These are phyloP conservation scores for Malacoraja senta DNA, from an alignment of 2,797 vertebrate species.

Conservation along the genomic window DNA sequence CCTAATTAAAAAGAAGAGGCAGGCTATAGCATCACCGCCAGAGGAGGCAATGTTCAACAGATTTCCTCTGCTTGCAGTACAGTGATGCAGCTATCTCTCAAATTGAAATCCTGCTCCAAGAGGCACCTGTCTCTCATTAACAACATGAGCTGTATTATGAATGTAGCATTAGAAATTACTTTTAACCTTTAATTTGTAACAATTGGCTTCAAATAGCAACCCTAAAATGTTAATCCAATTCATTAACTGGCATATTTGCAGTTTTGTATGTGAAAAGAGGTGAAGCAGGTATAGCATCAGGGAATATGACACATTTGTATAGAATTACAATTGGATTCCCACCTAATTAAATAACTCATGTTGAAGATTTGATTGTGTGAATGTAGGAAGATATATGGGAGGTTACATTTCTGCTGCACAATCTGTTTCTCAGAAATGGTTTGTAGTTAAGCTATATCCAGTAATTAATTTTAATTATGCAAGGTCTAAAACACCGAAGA, in stretches of 20 bases:
- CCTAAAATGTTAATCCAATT: slow-evolving; percentile 22
- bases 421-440: not conserved
- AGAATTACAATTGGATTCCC: slow-evolving; percentile 34
- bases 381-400: slow-evolving; percentile 17
- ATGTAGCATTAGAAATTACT: not conserved
- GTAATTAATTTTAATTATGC: slow-evolving; percentile 64
- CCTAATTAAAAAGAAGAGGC: no score
- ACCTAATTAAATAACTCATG: slow-evolving; percentile 34
- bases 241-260: slow-evolving; percentile 22
- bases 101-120: not conserved
- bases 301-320: not conserved
- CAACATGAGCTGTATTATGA: not conserved
- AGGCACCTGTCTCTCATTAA: not conserved
- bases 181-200: slow-evolving; percentile 7
- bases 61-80: no score
- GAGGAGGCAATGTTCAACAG: not conserved
- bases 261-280: slow-evolving; percentile 25
- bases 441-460: slow-evolving; percentile 8
- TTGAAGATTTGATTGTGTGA: slow-evolving; percentile 1
- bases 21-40: not conserved
- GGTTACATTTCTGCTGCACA: not conserved
- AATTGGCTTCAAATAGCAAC: slow-evolving; percentile 14
- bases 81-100: not conserved
- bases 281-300: slow-evolving; percentile 34
- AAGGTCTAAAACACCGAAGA: slow-evolving; percentile 51